Evolutionary conservation across 2,888 invertebrate genomes (phyloP).

Genomic region (Drosophila hamatofila): DNA sequence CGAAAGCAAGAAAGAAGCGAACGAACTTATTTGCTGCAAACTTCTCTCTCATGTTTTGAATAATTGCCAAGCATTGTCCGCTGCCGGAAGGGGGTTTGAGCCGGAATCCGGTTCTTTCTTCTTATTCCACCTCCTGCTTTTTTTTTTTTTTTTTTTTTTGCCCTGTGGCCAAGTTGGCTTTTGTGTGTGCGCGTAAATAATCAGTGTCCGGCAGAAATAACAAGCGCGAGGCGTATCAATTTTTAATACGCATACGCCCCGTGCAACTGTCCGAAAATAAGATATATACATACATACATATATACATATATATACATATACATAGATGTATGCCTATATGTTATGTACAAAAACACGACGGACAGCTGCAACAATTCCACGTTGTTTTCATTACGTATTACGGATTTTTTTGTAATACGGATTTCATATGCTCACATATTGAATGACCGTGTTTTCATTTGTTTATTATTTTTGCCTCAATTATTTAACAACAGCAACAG

Average conservation of each 20-base stretch:
- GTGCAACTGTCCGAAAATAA: conserved; percentile 18
- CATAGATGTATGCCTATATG: background rate
- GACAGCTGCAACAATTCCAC: conserved; percentile 17
- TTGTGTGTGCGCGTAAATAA: conserved; percentile 22
- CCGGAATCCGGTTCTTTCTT: background rate
- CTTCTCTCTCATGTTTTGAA: conserved; percentile 38
- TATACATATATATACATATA: background rate
- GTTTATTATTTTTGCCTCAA: conserved; percentile 55
- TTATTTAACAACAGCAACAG: conserved; percentile 41
- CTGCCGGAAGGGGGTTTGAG: conserved; percentile 4
- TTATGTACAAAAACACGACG: background rate
- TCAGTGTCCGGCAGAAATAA: conserved; percentile 19
- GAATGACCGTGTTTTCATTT: conserved; percentile 45
- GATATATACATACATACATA: background rate
- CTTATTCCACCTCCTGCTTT: background rate
- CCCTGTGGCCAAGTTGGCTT: conserved; percentile 26
- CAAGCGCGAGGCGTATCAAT: conserved; percentile 36
- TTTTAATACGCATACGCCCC: conserved; percentile 51
- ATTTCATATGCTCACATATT: conserved; percentile 1
- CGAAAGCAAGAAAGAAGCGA: background rate
- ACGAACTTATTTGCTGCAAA: conserved; percentile 18
- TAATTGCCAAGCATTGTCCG: conserved; percentile 45
- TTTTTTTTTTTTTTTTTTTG: conserved; percentile 1
- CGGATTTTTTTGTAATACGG: conserved; percentile 2
- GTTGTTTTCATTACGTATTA: conserved; percentile 38